A percentile compares a stretch with the other conserved stretches of the same genome.
These are phyloP conservation scores for Thinocorus orbignyianus DNA, from an alignment of 2,113 vertebrate genomes.

Conservation along the genomic window DNA sequence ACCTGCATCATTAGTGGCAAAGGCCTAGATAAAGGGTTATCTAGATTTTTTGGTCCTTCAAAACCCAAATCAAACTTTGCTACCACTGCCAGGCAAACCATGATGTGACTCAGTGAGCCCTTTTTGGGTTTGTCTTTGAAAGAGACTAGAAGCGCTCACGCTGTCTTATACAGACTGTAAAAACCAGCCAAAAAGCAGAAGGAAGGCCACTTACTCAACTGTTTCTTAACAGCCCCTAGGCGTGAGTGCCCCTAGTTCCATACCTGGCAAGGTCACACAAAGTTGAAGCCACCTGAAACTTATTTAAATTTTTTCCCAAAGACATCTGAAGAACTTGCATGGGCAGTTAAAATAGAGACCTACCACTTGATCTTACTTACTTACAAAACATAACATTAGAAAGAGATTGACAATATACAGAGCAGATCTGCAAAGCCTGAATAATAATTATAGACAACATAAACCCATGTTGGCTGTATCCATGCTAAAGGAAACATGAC, in stretches of 20 bases:
- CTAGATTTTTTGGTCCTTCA: background rate
- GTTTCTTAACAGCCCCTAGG: background rate
- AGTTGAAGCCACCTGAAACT: background rate
- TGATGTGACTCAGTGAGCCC: background rate
- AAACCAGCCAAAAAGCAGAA: background rate
- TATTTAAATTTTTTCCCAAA: background rate
- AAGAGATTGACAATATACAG: background rate
- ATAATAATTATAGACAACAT: background rate
- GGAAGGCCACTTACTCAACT: background rate
- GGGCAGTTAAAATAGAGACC: background rate
- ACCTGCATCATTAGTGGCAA: background rate
- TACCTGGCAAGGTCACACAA: background rate
- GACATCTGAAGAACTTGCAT: background rate
- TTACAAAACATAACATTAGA: constrained; percentile 1
- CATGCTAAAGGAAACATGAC: background rate
- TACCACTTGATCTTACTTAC: background rate
- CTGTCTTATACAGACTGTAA: background rate
- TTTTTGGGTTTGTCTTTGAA: background rate
- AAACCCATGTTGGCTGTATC: background rate
- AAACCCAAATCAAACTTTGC: background rate
- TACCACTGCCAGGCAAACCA: background rate
- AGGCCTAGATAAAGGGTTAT: background rate
- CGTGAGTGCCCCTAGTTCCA: background rate
- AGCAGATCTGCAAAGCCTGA: constrained; percentile 1
- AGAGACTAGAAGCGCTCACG: background rate